These are phyloP conservation scores for Epinephelus coioides DNA, from an alignment of 2,797 vertebrate genomes.

Conservation along the genomic window DNA sequence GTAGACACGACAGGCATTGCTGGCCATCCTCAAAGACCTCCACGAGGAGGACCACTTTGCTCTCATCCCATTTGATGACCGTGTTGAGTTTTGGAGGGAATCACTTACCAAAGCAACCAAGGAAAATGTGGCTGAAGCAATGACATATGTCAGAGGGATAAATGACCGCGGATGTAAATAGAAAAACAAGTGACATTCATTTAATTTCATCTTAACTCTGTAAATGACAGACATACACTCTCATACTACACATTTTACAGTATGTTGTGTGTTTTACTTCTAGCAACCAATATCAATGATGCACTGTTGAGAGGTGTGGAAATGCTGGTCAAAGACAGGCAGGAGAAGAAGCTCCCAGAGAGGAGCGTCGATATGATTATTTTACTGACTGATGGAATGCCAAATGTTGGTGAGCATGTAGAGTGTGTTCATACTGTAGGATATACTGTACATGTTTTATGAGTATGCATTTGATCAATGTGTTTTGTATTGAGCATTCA, in stretches of 20 bases:
- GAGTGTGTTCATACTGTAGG: neutral
- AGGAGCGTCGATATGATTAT: constrained; percentile 90
- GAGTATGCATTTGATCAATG: neutral
- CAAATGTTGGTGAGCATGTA: constrained; percentile 84
- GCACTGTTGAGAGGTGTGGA: constrained; percentile 83
- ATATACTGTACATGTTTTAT: neutral
- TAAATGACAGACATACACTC: neutral
- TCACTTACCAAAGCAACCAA: no score
- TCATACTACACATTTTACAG: neutral
- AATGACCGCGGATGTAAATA: no score
- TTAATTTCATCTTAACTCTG: constrained; percentile 36
- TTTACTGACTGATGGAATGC: constrained; percentile 93
- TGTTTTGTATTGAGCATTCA: neutral
- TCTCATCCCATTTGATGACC: no score
- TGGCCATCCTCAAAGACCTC: no score
- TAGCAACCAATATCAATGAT: constrained; percentile 89
- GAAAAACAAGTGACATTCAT: no score
- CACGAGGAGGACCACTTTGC: no score
- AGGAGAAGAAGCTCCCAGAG: constrained; percentile 73
- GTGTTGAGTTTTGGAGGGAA: no score
- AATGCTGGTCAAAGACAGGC: constrained; percentile 74
- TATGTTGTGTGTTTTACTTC: neutral
- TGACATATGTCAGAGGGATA: no score
- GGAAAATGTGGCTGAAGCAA: no score
- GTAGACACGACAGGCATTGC: no score